Conservation (phyloP, 2,797 vertebrate genomes). For the Psittacula derbiana region DNA sequence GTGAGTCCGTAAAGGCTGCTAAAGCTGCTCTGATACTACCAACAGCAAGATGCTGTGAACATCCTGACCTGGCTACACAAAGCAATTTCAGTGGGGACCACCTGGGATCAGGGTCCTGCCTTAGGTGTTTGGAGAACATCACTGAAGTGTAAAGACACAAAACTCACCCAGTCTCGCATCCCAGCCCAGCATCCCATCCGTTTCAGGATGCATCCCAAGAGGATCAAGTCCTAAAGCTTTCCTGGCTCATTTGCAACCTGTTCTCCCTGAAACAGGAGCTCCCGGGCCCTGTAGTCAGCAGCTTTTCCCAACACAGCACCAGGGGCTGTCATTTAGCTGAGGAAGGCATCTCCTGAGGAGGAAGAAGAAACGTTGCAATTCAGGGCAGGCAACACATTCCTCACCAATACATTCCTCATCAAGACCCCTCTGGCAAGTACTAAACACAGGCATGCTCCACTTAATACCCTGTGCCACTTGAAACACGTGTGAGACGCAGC, state of each 20-base stretch:
- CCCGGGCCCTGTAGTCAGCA: not conserved
- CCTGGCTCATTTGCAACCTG: not conserved
- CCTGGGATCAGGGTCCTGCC: not conserved
- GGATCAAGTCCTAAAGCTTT: not conserved
- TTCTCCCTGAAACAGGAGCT: not conserved
- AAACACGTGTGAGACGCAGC: fast-evolving
- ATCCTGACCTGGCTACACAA: not conserved
- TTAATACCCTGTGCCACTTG: not conserved
- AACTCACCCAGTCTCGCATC: not conserved
- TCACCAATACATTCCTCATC: not conserved
- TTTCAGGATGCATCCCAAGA: not conserved
- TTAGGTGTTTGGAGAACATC: fast-evolving
- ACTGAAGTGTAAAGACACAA: not conserved
- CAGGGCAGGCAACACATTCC: not conserved
- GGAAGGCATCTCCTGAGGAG: not conserved
- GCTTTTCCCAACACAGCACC: not conserved
- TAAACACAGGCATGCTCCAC: not conserved
- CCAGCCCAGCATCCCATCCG: not conserved
- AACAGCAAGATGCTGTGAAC: not conserved
- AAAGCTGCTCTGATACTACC: not conserved
- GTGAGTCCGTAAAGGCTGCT: not conserved
- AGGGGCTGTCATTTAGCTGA: not conserved
- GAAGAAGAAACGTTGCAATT: not conserved
- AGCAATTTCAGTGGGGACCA: not conserved
- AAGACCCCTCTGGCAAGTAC: not conserved